These are phyloP conservation scores for Auanema freiburgensis DNA, from an alignment of 2,888 invertebrate genomes.

Conservation along the genomic window DNA sequence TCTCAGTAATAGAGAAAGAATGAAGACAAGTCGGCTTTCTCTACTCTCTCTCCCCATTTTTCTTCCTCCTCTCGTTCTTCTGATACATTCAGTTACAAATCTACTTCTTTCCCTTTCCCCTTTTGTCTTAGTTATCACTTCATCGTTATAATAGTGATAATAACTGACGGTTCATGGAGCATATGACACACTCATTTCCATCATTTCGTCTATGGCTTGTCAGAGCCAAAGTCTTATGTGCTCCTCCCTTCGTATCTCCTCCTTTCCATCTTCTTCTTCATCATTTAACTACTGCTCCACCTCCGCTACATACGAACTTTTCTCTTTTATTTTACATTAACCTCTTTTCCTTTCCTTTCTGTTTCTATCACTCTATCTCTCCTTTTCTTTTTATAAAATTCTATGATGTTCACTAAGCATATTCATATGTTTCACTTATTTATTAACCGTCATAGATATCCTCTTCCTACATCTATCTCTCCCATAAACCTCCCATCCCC, in stretches of 20 bases:
- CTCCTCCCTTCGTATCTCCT: not conserved
- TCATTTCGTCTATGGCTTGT: too few relatives aligned
- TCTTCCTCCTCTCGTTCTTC: too few relatives aligned
- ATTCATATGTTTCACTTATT: slow-evolving; percentile 1
- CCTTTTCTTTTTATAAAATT: slow-evolving; percentile 1
- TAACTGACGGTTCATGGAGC: too few relatives aligned
- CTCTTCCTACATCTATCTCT: not conserved
- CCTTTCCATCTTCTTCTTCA: not conserved
- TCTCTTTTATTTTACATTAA: slow-evolving; percentile 6
- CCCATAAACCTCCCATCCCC: not conserved
- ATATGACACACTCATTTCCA: too few relatives aligned
- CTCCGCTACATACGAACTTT: not conserved
- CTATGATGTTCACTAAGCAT: not conserved
- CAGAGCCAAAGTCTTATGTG: too few relatives aligned
- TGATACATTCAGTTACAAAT: too few relatives aligned
- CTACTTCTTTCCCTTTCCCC: too few relatives aligned
- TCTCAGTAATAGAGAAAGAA: too few relatives aligned
- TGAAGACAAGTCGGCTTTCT: too few relatives aligned
- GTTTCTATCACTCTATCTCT: slow-evolving; percentile 9
- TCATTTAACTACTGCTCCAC: slow-evolving; percentile 14
- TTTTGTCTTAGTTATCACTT: too few relatives aligned
- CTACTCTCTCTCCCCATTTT: too few relatives aligned
- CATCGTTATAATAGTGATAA: too few relatives aligned
- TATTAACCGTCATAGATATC: not conserved
- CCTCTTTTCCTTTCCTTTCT: slow-evolving; percentile 6